phyloP scores from a whole-genome alignment of 2,113 vertebrate genomes.

The Elachura formosa region DNA sequence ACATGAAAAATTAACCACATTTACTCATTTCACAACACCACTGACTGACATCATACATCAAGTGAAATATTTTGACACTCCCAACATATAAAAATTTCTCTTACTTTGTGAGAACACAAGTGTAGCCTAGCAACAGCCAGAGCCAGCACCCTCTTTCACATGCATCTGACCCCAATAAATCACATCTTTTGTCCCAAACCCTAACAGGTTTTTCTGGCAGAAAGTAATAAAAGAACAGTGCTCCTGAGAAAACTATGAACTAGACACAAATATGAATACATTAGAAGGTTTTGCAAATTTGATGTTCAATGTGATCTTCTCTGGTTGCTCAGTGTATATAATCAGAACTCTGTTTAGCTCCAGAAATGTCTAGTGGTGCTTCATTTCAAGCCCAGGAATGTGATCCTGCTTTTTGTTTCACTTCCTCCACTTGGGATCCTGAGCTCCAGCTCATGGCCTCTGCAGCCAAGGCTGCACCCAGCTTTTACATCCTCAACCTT shows the following conservation, averaged over 20 bases:
- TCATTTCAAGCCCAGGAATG: neutral
- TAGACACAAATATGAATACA: neutral
- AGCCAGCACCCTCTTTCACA: neutral
- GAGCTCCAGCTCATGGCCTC: neutral
- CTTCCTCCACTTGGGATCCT: neutral
- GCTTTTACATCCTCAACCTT: neutral
- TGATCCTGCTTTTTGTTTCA: neutral
- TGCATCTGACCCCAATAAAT: neutral
- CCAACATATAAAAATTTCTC: neutral
- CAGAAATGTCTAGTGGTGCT: neutral
- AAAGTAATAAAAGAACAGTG: neutral
- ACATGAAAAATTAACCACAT: neutral
- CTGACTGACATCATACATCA: neutral
- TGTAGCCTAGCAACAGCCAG: slow-evolving; percentile 2
- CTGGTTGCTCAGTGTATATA: neutral
- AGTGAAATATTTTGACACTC: neutral
- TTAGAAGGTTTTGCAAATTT: neutral
- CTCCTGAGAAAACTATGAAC: neutral
- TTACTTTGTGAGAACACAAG: neutral
- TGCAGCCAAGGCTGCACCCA: neutral
- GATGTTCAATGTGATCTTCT: neutral
- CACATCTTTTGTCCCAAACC: neutral
- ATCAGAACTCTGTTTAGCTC: neutral
- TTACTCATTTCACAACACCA: neutral
- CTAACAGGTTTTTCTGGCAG: neutral